These are phyloP conservation scores for Triplophysa yarkandensis DNA, from an alignment of 2,797 vertebrate species.

Conservation along the genomic window DNA sequence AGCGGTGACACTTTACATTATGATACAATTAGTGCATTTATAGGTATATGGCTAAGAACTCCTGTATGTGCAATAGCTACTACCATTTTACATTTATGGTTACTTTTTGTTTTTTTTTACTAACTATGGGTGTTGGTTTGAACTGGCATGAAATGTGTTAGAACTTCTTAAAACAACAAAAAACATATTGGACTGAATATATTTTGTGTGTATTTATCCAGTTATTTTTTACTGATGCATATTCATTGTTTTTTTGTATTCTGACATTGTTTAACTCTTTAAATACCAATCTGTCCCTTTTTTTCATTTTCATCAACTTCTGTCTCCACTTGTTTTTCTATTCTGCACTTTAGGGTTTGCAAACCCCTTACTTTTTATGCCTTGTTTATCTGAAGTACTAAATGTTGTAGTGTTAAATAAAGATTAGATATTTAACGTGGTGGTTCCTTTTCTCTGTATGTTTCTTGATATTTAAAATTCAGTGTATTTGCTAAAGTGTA, in stretches of 20 bases:
- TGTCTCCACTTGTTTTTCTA: constrained; percentile 56
- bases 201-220: constrained; percentile 67
- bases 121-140: constrained; percentile 58
- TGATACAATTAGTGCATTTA: constrained; percentile 54
- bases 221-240: constrained; percentile 64
- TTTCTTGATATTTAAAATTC: constrained; percentile 60
- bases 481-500: neutral
- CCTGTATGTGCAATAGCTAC: constrained; percentile 83
- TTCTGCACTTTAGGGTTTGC: constrained; percentile 72
- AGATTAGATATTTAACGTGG: constrained; percentile 76
- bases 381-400: constrained; percentile 66
- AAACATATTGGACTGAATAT: constrained; percentile 57
- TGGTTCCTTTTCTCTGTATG: constrained; percentile 61
- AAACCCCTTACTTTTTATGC: constrained; percentile 58
- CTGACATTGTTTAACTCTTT: constrained; percentile 61
- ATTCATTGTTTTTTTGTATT: constrained; percentile 48
- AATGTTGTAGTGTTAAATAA: constrained; percentile 75
- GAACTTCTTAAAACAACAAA: constrained; percentile 54
- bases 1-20: constrained; percentile 55
- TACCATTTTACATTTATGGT: constrained; percentile 62
- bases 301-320: constrained; percentile 42
- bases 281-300: constrained; percentile 42
- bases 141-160: constrained; percentile 63
- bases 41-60: constrained; percentile 72
- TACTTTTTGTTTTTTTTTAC: constrained; percentile 58